phyloP scores from a whole-genome alignment of 2,888 invertebrate genomes.

The Cheilosia grossa region DNA sequence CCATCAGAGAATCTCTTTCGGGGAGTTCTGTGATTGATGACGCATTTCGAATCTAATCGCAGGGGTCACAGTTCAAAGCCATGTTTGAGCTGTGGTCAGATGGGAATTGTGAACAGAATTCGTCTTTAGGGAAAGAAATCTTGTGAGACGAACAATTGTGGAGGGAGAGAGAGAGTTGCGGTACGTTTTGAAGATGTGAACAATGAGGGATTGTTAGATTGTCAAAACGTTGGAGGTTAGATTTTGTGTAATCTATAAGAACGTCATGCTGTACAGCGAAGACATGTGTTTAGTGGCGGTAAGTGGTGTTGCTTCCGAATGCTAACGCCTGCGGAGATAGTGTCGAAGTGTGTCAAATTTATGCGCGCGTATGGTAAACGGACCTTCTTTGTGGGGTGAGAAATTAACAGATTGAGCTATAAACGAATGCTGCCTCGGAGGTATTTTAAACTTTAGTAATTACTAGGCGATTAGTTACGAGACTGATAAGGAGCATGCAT shows the following conservation, averaged over 20 bases:
- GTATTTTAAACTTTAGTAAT: no score
- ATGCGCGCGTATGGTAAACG: no score
- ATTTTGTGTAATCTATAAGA: not conserved
- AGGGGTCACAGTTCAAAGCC: slow-evolving; percentile 53
- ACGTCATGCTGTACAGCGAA: not conserved
- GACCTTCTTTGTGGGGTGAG: no score
- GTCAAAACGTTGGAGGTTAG: slow-evolving; percentile 11
- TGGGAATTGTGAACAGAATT: slow-evolving; percentile 35
- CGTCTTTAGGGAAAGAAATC: not conserved
- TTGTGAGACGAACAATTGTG: not conserved
- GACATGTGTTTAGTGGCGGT: not conserved
- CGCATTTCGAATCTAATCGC: slow-evolving; percentile 50
- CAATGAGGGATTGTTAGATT: slow-evolving; percentile 19
- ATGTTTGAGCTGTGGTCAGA: slow-evolving; percentile 35
- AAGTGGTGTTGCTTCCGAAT: not conserved
- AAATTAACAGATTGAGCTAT: no score
- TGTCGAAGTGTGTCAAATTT: not conserved
- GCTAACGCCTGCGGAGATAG: no score
- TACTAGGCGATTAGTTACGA: no score
- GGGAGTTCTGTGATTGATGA: slow-evolving; percentile 61
- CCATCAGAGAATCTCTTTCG: slow-evolving; percentile 53
- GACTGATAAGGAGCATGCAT: no score
- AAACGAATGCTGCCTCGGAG: no score
- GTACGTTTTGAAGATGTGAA: slow-evolving; percentile 7
- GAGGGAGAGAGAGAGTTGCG: not conserved